These are phyloP conservation scores for human DNA, from an alignment of 2,113 vertebrate species.

Conservation along the genomic window DNA sequence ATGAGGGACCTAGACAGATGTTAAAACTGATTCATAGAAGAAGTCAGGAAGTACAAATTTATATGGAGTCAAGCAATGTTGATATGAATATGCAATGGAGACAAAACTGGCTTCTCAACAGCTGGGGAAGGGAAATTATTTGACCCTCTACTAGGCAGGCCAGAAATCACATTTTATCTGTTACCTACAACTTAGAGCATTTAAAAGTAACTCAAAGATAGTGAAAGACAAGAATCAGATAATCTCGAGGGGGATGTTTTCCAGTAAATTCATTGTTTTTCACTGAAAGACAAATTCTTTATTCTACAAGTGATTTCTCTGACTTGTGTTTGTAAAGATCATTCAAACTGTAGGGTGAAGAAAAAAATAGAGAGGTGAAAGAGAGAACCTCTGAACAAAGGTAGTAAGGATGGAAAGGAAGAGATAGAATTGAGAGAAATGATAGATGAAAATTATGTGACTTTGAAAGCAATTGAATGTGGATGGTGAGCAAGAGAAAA, in stretches of 20 bases:
- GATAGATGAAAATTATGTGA: background rate
- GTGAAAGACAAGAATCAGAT: background rate
- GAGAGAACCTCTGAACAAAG: background rate
- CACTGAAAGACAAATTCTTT: background rate
- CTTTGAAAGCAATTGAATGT: background rate
- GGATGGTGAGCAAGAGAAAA: background rate
- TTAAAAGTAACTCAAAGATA: background rate
- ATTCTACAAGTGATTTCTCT: background rate
- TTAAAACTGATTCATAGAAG: background rate
- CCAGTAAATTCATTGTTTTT: background rate
- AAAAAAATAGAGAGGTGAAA: background rate
- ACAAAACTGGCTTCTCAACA: background rate
- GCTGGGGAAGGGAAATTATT: background rate
- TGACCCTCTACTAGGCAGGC: background rate
- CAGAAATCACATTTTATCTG: background rate
- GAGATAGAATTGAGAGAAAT: background rate
- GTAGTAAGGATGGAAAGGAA: background rate
- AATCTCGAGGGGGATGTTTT: background rate
- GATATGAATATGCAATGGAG: background rate
- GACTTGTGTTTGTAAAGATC: background rate
- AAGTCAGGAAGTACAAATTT: background rate
- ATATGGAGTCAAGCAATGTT: background rate
- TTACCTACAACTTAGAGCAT: background rate
- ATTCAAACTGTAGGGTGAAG: background rate
- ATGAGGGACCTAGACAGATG: background rate